Base-by-base conservation (phyloP, 2,888 invertebrate species). In the Nomada fabriciana region DNA sequence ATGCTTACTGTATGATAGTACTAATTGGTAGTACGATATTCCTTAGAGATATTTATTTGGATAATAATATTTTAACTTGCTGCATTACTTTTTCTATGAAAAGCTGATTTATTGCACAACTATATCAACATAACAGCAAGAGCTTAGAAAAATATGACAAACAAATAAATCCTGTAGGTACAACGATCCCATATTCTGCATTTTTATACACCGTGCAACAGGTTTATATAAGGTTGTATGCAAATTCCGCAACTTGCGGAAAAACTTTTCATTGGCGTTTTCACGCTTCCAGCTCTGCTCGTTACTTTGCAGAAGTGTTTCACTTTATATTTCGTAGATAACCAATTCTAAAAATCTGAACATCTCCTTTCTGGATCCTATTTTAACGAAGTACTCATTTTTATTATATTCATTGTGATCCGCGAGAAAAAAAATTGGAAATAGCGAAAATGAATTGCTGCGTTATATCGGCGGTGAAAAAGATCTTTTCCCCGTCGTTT, bases 181-280 rank as follows among this genome's bases (percentile, higher is more conserved):
- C 53, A 18, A 10, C n/a, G 53, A 53, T 15, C 11, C 20, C 18
- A 53, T n/a, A n/a, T n/a, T 11, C 52, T 36, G 36, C 36, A 36
- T 36, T 36, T 36, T 36, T 36, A 36, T 36, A 18, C 53, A n/a
- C 4, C n/a, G 20, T 20, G 53, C 53, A 53, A 53, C 53, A 53
- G 53, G 53, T 53, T 53, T 36, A 36, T 36, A 36, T 36, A 36
- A 36, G 53, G 53, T 9, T 20, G n/a, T 53, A 53, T 53, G 53
- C 53, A 53, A 53, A 53, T 53, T 53, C 20, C n/a, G 20, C n/a
- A n/a, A 53, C 53, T 53, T 10, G 53, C 9, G 18, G 2, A 53
- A 53, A 53, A 53, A 53, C 53, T 53, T 53, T 53, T 53, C 53
- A 53, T 53, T 53, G 53, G 10, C 53, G 18, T 20, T 53, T 20